A percentile compares a stretch with the other conserved stretches of the same genome.
Conservation (phyloP, 2,113 vertebrate genomes). For the Ceuthmochares aereus region DNA sequence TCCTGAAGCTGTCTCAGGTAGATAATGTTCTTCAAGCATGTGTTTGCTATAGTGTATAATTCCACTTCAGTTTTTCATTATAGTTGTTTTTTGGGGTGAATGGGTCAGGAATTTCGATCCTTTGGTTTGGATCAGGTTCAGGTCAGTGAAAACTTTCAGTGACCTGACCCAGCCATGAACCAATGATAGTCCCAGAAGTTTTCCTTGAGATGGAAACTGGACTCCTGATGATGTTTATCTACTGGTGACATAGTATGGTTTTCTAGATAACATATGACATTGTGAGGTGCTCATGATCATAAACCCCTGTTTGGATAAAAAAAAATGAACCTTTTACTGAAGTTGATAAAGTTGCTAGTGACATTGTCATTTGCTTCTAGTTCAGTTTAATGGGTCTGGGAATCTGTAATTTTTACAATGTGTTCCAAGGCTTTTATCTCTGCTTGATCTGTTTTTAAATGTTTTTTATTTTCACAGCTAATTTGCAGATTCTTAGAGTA, state of each 20-base stretch:
- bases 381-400: slow-evolving; percentile 6
- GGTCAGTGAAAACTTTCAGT: slow-evolving; percentile 63
- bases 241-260: slow-evolving; percentile 33
- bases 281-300: not conserved
- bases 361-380: slow-evolving; percentile 34
- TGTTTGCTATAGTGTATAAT: not conserved
- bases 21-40: not conserved
- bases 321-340: slow-evolving; percentile 8
- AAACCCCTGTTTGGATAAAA: not conserved
- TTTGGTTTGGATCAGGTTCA: slow-evolving; percentile 71
- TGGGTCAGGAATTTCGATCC: slow-evolving; percentile 64
- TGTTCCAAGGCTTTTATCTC: slow-evolving; percentile 59
- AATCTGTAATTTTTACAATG: slow-evolving; percentile 58
- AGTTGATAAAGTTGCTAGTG: slow-evolving; percentile 14
- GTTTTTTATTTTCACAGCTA: slow-evolving; percentile 64
- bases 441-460: slow-evolving; percentile 59
- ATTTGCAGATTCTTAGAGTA: slow-evolving; percentile 57
- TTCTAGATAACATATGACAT: slow-evolving; percentile 61
- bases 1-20: not conserved
- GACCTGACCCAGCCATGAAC: slow-evolving; percentile 72
- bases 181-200: slow-evolving; percentile 53
- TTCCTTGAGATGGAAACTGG: slow-evolving; percentile 57
- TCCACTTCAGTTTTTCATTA: slow-evolving; percentile 55
- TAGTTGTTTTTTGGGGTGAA: slow-evolving; percentile 28
- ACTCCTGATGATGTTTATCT: slow-evolving; percentile 69